Conservation (phyloP, 2,888 invertebrate genomes). For the Temnothorax ravouxi region DNA sequence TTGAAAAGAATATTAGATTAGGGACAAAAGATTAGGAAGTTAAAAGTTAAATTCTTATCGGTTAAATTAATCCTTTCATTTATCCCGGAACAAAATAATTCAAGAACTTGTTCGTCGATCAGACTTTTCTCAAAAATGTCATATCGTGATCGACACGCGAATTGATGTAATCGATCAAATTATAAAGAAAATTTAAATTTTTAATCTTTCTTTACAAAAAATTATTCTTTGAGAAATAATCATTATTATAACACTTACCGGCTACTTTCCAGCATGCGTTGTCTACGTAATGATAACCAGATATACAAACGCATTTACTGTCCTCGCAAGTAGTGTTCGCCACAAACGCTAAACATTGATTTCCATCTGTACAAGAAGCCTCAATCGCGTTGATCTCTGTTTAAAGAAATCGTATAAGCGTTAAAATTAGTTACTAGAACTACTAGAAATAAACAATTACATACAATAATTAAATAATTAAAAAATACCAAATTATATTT, state of each 20-base stretch:
- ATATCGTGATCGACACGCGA: neutral
- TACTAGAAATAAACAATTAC: neutral
- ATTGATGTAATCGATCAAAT: neutral
- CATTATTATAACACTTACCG: conserved; percentile 61
- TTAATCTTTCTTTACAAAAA: neutral
- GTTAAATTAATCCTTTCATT: neutral
- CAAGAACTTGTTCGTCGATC: neutral
- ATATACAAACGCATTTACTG: conserved; percentile 75
- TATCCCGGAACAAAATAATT: neutral
- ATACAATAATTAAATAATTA: neutral
- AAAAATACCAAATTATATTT: neutral
- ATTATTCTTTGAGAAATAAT: neutral
- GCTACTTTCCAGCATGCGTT: conserved; percentile 67
- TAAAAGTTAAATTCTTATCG: neutral
- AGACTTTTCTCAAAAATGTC: neutral
- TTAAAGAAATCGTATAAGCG: neutral
- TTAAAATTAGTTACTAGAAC: neutral
- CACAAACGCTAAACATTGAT: conserved; percentile 69
- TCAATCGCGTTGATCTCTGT: conserved; percentile 54
- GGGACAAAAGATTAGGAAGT: neutral
- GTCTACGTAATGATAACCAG: conserved; percentile 68
- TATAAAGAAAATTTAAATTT: neutral
- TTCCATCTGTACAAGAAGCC: conserved; percentile 67
- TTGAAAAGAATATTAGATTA: neutral
- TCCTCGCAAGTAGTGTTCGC: conserved; percentile 70